These are phyloP conservation scores for Zaprionus tsacasi DNA, from an alignment of 1,140 invertebrate genomes.

Conservation along the genomic window DNA sequence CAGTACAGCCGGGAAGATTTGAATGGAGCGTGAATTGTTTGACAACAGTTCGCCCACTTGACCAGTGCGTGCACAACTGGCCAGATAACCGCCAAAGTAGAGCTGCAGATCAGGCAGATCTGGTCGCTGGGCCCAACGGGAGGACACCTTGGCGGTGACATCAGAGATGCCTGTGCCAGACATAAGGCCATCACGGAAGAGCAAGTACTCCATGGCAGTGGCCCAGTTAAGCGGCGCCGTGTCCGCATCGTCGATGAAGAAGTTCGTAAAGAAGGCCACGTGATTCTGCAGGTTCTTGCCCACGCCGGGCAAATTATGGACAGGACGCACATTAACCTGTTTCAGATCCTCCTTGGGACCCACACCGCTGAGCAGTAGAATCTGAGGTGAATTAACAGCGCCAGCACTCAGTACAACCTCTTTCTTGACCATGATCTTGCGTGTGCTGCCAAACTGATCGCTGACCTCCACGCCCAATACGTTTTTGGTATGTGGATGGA, in stretches of 20 bases:
- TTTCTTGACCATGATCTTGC: constrained; percentile 89
- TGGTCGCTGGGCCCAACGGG: constrained; percentile 90
- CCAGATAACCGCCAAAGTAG: constrained; percentile 93
- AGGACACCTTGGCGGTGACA: constrained; percentile 92
- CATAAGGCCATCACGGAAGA: constrained; percentile 93
- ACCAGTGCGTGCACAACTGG: constrained; percentile 92
- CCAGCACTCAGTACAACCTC: constrained; percentile 91
- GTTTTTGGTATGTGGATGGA: constrained; percentile 86
- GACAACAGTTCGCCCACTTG: constrained; percentile 91
- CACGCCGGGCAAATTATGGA: constrained; percentile 92
- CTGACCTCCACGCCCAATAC: constrained; percentile 86
- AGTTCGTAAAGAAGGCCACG: constrained; percentile 91
- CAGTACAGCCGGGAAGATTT: constrained; percentile 88
- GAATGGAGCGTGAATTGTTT: constrained; percentile 87
- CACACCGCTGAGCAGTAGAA: constrained; percentile 93
- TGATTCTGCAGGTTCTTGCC: constrained; percentile 96
- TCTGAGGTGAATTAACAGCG: constrained; percentile 92
- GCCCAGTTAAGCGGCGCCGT: constrained; percentile 93
- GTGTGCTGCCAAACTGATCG: constrained; percentile 85
- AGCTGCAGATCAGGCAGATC: constrained; percentile 94
- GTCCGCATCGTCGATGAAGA: constrained; percentile 92
- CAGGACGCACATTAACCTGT: constrained; percentile 86
- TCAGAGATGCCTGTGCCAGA: constrained; percentile 93
- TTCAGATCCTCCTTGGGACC: constrained; percentile 90
- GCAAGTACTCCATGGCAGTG: constrained; percentile 93